Evolutionary conservation across 2,113 vertebrate genomes (phyloP).

Genomic region (Psittacula cyanocephala): DNA sequence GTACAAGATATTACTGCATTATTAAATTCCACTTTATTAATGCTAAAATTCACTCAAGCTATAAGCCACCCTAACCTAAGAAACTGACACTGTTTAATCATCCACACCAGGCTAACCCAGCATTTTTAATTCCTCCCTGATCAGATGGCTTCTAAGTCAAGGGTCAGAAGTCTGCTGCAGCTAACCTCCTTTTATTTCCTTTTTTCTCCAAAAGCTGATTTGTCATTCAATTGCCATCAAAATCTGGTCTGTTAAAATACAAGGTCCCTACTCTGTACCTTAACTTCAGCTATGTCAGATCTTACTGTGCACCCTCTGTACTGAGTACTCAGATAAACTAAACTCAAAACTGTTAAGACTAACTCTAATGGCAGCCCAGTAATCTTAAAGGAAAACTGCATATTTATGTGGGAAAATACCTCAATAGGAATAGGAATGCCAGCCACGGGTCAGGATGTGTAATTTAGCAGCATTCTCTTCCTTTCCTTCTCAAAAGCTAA

Average conservation of each 20-base stretch:
- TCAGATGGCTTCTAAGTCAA: neutral
- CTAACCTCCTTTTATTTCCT: neutral
- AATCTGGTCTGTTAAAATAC: neutral
- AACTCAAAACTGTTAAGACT: neutral
- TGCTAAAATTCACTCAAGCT: neutral
- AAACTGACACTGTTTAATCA: neutral
- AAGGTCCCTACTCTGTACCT: neutral
- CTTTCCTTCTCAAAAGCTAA: neutral
- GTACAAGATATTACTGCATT: neutral
- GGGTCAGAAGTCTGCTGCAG: neutral
- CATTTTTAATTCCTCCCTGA: neutral
- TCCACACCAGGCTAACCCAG: neutral
- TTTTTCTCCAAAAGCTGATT: neutral
- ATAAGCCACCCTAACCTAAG: neutral
- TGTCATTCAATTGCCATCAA: neutral
- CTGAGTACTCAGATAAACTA: neutral
- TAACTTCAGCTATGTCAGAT: neutral
- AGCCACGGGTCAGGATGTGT: neutral
- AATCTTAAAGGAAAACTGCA: neutral
- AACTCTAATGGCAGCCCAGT: neutral
- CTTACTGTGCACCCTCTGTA: neutral
- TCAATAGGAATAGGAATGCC: neutral
- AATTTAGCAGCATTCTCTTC: neutral
- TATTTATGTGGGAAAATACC: neutral
- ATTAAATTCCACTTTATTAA: neutral